A percentile compares a stretch with the other conserved stretches of the same genome.
Conservation (phyloP, 1,140 invertebrate species). For the Tribolium castaneum region DNA sequence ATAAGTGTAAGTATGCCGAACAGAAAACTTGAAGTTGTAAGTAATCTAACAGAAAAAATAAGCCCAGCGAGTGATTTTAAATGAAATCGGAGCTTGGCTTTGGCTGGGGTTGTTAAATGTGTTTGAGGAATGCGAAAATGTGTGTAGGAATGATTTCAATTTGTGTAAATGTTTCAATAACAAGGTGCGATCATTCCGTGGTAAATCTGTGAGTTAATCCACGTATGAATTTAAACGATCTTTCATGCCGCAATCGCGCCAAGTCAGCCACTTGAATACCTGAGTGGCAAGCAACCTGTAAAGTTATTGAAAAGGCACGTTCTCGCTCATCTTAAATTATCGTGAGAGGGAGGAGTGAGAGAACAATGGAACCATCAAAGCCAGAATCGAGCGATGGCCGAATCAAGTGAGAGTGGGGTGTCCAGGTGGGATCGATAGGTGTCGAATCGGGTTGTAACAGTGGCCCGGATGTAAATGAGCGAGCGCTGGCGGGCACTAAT, state of each 20-base stretch:
- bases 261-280: slow-evolving; percentile 53
- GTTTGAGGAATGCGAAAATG: no score
- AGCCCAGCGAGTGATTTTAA: no score
- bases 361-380: slow-evolving; percentile 48
- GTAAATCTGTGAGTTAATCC: slow-evolving; percentile 26
- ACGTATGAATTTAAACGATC: slow-evolving; percentile 57
- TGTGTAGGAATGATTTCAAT: no score
- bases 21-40: no score
- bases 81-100: no score
- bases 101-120: no score
- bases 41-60: no score
- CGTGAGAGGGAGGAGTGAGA: slow-evolving; percentile 30
- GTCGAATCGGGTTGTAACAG: neutral
- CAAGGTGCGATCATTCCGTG: no score
- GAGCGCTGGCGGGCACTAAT: neutral
- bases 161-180: no score
- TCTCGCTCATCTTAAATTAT: slow-evolving; percentile 50
- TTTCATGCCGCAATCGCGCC: slow-evolving; percentile 54
- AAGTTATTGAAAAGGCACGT: slow-evolving; percentile 57
- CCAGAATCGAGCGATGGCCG: slow-evolving; percentile 18
- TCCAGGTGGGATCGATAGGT: slow-evolving; percentile 1
- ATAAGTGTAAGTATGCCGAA: no score
- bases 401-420: neutral
- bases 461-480: neutral
- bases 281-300: slow-evolving; percentile 50